Base-by-base conservation (phyloP, 2,113 vertebrate species). In the Campylomormyrus tamandua region DNA sequence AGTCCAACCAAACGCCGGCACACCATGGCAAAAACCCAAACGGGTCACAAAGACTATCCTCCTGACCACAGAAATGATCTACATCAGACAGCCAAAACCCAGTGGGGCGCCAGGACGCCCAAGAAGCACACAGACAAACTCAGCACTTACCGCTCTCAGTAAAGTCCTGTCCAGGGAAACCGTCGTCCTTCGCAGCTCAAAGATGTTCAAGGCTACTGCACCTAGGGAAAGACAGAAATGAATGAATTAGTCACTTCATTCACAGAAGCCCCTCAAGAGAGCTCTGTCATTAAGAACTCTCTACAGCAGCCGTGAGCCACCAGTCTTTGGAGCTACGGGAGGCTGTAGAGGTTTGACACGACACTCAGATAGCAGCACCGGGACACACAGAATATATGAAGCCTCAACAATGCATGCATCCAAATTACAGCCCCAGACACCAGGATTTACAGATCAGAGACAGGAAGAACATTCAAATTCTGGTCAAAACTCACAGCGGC, bases 171-270 rank as follows among this genome's bases (percentile, higher is more conserved):
- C 42, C 39, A 48, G 42, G 83, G 45, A 85, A 85, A 85, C 83
- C 10, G 21, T n/a, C 24, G 46, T 85, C 42, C 39, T 85, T 49
- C 19, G 24, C 42, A 86, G 83, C 24, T 27, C 24, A 50, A 48
- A 86, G 83, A 86, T 49, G 83, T 50, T 85, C 42, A 85, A 85
- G 42, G 46, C 83, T 48, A 85, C 21, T 85, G 24, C 45, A 50
- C 83, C 83, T 27, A 31, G 45, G 83, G 83, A 86, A 86, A 48
- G 24, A 49, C 21, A 48, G 45, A 49, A 85, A n/a, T 46, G n/a
- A 86, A 86, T 49, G 24, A 50, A 80, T 80, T 80, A 49, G 83
- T 49, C 83, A 24, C 24, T 50, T 85, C 83, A 85, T 85, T 85
- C 83, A 27, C 24, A 49, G 83, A 48, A 48, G 83, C 45, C 24